Conservation (phyloP, 2,113 vertebrate genomes). For the Protobothrops flavoviridis region DNA sequence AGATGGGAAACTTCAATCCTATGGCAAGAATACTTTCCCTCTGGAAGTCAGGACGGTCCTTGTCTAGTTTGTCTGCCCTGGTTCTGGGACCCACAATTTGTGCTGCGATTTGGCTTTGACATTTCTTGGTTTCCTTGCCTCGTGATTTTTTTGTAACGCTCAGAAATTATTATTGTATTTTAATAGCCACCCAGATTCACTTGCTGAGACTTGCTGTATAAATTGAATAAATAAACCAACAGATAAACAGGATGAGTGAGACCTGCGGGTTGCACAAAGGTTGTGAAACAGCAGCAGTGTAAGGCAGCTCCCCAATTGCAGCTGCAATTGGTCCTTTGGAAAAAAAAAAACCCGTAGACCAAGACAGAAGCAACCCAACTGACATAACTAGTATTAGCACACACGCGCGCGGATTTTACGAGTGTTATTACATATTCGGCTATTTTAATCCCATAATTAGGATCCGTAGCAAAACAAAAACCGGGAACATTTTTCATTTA, state of each 20-base stretch:
- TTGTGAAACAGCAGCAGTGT: background rate
- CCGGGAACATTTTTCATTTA: background rate
- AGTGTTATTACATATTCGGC: background rate
- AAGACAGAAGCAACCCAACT: background rate
- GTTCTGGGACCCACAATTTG: too few relatives aligned
- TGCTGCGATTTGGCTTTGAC: background rate
- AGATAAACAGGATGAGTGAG: background rate
- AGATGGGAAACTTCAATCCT: background rate
- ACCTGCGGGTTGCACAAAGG: background rate
- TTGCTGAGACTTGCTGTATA: background rate
- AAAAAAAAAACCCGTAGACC: background rate
- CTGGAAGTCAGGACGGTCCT: background rate
- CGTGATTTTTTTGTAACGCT: too few relatives aligned
- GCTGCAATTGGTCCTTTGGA: background rate
- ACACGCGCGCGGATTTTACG: background rate
- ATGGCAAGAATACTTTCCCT: background rate
- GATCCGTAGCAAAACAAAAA: background rate
- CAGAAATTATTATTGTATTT: background rate
- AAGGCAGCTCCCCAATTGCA: background rate
- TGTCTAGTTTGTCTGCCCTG: too few relatives aligned
- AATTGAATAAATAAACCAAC: background rate
- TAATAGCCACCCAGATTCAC: background rate
- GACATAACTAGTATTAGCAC: background rate
- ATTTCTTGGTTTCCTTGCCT: background rate
- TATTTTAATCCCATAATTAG: background rate